Evolutionary conservation across 2,113 vertebrate genomes (phyloP), one percentile per base, ranked within the genome.

Genomic region (Engraulis encrasicolus): DNA sequence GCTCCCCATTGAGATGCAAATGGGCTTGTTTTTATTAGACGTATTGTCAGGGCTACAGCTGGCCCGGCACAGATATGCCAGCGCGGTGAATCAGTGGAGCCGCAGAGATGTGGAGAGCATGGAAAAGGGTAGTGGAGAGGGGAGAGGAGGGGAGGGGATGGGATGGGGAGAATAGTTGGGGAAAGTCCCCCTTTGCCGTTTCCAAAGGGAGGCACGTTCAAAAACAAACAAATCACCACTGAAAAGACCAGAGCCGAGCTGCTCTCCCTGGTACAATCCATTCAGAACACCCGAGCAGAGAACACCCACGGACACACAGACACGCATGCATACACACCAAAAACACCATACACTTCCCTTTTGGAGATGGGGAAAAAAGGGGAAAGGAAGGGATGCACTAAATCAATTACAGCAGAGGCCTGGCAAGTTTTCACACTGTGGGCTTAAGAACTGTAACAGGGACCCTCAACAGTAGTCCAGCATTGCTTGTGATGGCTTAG

Each of bases 41-140:
- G 89, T 91, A 95, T 96, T 93, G 93, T 95, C 95, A 94, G 93
- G 94, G 92, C 92, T 94, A 95, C 94, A 94, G 93, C 95, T 94
- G 93, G 92, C 85, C 91, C 84, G 34, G 82, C 91, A 86, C 89
- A 95, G 94, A 95, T 94, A 95, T 95, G 93, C 93, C 89, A 83
- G 83, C 85, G 91, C 89, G 93, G 92, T 90, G 92, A 94, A 92
- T 93, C 92, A 90, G 89, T 88, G 84, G 85, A 86, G 83, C 78
- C 66, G 71, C 82, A 23, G 82, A 82, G 54, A 81, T 82, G 86
- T 82, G 61, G 86, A 84, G 86, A 89, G 86, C 82, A 88, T 84
- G 88, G 91, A 88, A 71, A 79, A 88, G 90, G 81, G 84, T 49
- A 14, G 50, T 52, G 50, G 12, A 1, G 58, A 15, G 23, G 31